Conservation (phyloP, 2,888 invertebrate genomes). For the Athripsodes cinereus region DNA sequence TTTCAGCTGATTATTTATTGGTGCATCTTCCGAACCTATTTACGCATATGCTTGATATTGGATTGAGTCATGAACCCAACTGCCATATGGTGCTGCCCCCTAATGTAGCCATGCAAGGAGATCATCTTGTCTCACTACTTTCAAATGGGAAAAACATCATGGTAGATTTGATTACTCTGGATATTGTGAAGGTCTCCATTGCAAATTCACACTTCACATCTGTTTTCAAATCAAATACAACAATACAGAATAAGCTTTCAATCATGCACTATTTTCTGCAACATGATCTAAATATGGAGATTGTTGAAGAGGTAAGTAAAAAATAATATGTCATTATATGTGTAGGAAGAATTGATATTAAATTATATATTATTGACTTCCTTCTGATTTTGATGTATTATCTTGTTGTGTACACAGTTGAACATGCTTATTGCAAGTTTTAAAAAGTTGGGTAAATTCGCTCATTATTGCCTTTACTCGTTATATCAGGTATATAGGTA, state of each 20-base stretch:
- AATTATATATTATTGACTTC: too few relatives aligned
- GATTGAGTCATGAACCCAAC: conserved; percentile 75
- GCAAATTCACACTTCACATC: conserved; percentile 61
- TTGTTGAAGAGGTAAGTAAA: conserved; percentile 59
- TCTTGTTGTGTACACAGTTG: too few relatives aligned
- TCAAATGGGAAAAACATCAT: conserved; percentile 50
- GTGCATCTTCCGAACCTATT: conserved; percentile 81
- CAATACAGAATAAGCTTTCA: conserved; percentile 66
- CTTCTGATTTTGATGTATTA: too few relatives aligned
- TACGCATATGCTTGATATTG: conserved; percentile 79
- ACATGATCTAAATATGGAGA: conserved; percentile 68
- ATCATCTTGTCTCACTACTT: conserved; percentile 62
- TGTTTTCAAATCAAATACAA: conserved; percentile 61
- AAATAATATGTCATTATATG: too few relatives aligned
- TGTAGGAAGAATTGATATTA: too few relatives aligned
- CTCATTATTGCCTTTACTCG: too few relatives aligned
- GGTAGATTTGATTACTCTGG: conserved; percentile 65
- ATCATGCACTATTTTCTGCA: conserved; percentile 78
- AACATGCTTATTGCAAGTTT: too few relatives aligned
- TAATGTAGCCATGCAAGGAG: conserved; percentile 49
- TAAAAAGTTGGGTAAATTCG: too few relatives aligned
- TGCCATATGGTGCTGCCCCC: conserved; percentile 70
- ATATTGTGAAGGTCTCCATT: conserved; percentile 61
- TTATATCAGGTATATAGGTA: too few relatives aligned
- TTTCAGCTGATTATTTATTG: conserved; percentile 69